phyloP scores from a whole-genome alignment of 2,888 invertebrate genomes.

The Tiliacea aurago region DNA sequence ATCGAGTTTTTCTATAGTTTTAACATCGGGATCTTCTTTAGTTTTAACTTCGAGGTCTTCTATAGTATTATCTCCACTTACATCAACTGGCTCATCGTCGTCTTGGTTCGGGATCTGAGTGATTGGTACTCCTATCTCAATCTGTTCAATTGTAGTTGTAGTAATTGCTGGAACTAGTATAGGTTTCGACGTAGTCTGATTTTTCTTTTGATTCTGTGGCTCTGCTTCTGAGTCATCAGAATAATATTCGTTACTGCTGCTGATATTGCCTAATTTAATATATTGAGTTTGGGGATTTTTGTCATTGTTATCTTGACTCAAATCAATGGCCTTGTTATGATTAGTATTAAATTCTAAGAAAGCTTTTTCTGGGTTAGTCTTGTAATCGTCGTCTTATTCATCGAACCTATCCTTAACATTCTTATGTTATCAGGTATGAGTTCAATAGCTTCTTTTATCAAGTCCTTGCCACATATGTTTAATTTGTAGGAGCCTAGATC shows the following conservation, averaged over 20 bases:
- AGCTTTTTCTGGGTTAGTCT: neutral
- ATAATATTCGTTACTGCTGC: constrained; percentile 44
- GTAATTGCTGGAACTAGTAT: neutral
- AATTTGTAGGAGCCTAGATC: constrained; percentile 75
- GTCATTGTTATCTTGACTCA: constrained; percentile 1
- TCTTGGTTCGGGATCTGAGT: constrained; percentile 61
- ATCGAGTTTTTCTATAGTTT: neutral
- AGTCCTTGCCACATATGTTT: constrained; percentile 74
- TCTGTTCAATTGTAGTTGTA: neutral
- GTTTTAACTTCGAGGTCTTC: neutral
- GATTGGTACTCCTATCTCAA: neutral
- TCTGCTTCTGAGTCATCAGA: constrained; percentile 53
- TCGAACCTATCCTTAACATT: constrained; percentile 48
- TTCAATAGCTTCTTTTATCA: constrained; percentile 72
- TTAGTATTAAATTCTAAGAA: constrained; percentile 6
- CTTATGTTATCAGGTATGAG: constrained; percentile 65
- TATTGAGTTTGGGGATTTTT: neutral
- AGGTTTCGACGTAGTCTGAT: neutral
- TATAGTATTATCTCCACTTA: constrained; percentile 16
- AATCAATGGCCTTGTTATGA: constrained; percentile 6
- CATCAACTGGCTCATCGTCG: constrained; percentile 23
- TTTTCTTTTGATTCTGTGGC: neutral
- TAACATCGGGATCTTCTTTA: neutral
- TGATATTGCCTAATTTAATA: neutral
- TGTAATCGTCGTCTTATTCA: neutral